A percentile compares a stretch with the other conserved stretches of the same genome.
These are phyloP conservation scores for Nipponacmea schrenckii DNA, from an alignment of 2,888 invertebrate species.

Conservation along the genomic window DNA sequence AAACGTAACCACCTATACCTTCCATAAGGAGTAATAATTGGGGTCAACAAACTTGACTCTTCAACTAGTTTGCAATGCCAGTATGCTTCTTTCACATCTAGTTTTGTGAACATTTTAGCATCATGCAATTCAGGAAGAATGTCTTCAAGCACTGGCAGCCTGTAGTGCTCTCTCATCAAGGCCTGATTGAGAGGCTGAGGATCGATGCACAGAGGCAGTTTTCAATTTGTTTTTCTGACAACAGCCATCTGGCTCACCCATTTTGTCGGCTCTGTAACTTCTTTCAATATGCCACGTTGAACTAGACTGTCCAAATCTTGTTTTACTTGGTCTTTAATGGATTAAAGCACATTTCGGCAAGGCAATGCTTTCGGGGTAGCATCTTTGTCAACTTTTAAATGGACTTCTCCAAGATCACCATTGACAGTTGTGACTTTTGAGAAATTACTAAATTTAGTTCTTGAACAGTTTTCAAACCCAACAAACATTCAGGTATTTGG, in stretches of 20 bases:
- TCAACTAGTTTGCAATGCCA: conserved; percentile 33
- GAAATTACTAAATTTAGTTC: conserved; percentile 8
- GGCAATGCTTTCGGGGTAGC: conserved; percentile 18
- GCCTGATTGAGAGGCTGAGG: conserved; percentile 33
- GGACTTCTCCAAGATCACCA: conserved; percentile 18
- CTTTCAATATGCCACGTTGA: conserved; percentile 16
- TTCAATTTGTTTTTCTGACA: conserved; percentile 17
- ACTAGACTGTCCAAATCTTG: conserved; percentile 20
- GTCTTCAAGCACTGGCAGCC: conserved; percentile 34
- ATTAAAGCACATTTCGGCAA: conserved; percentile 18
- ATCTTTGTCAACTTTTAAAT: conserved; percentile 10
- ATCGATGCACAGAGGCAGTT: conserved; percentile 34
- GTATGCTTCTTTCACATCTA: conserved; percentile 31
- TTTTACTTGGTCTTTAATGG: conserved; percentile 19
- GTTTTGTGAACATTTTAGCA: conserved; percentile 31
- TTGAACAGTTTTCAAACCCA: conserved; percentile 14
- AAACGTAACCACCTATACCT: conserved; percentile 33
- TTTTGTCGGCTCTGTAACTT: conserved; percentile 21
- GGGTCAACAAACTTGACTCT: conserved; percentile 34
- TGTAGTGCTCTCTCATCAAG: conserved; percentile 25
- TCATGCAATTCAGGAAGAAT: conserved; percentile 28
- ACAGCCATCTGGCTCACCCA: conserved; percentile 34
- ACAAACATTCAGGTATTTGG: neutral
- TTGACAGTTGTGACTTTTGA: neutral
- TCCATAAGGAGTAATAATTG: conserved; percentile 44